A percentile compares a stretch with the other conserved stretches of the same genome.
phyloP scores from a whole-genome alignment of 2,113 vertebrate species.

The Ammospiza caudacuta region DNA sequence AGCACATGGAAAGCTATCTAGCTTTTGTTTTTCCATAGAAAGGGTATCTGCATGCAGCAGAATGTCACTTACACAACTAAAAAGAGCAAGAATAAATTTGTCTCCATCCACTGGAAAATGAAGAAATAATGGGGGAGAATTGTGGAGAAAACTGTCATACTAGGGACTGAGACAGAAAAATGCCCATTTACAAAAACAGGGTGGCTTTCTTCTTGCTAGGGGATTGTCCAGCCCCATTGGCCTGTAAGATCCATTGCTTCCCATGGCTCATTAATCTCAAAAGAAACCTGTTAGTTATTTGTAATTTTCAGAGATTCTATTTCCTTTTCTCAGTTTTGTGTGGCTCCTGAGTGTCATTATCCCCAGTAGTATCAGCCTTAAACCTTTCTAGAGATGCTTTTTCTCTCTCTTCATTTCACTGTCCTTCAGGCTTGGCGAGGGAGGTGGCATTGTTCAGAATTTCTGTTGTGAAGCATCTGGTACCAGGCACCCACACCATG shows the following conservation, averaged over 20 bases:
- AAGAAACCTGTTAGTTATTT: not conserved
- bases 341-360: not conserved
- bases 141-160: not conserved
- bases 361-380: not conserved
- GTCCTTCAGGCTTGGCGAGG: rapidly evolving
- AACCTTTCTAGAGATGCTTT: not conserved
- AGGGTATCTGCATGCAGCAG: not conserved
- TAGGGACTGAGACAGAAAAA: not conserved
- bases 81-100: not conserved
- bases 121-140: not conserved
- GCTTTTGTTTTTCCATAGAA: not conserved
- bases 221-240: not conserved
- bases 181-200: not conserved
- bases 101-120: not conserved
- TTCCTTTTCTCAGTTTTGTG: not conserved
- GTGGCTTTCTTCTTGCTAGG: not conserved
- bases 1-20: not conserved
- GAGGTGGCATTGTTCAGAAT: not conserved
- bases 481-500: not conserved
- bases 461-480: not conserved
- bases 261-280: not conserved
- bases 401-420: not conserved
- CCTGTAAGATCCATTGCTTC: not conserved
- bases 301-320: not conserved
- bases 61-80: not conserved